A percentile compares a stretch with the other conserved stretches of the same genome.
Conservation (phyloP, 2,113 vertebrate species). For the Cephalopholis sonnerati region DNA sequence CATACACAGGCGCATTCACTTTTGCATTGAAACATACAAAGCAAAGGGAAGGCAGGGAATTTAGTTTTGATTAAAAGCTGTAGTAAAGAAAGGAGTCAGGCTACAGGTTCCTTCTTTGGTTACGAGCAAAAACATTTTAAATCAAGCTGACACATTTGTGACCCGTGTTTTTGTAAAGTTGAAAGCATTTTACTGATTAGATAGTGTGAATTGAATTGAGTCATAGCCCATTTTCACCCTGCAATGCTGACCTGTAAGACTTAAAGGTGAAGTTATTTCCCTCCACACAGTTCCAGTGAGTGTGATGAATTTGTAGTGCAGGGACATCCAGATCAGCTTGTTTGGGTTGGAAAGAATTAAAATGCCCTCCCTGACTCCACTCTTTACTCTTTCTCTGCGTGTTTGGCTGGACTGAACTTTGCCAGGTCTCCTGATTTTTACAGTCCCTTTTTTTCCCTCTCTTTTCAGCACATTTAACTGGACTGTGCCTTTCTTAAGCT, state of each 20-base stretch:
- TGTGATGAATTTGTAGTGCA: constrained; percentile 29
- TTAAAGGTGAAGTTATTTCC: constrained; percentile 17
- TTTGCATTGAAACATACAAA: background rate
- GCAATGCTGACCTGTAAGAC: constrained; percentile 23
- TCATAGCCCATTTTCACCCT: constrained; percentile 10
- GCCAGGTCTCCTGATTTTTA: background rate
- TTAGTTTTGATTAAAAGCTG: constrained; percentile 29
- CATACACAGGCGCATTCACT: background rate
- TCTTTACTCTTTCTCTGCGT: background rate
- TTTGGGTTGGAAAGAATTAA: constrained; percentile 27
- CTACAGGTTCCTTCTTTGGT: background rate
- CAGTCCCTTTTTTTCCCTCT: constrained; percentile 12
- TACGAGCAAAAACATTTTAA: constrained; percentile 30
- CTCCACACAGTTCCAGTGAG: constrained; percentile 12
- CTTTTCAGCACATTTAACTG: constrained; percentile 95
- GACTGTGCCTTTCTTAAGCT: constrained; percentile 98
- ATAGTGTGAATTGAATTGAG: constrained; percentile 4
- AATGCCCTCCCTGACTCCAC: constrained; percentile 23
- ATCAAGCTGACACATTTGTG: constrained; percentile 16
- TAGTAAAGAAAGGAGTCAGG: background rate
- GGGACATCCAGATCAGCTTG: constrained; percentile 7
- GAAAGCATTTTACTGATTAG: constrained; percentile 16
- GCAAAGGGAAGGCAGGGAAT: background rate
- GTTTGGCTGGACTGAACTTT: constrained; percentile 17
- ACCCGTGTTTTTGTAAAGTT: constrained; percentile 7